Evolutionary conservation across 2,888 invertebrate species (phyloP), one percentile per base, ranked within the genome.

Genomic region (Beris morrisii): DNA sequence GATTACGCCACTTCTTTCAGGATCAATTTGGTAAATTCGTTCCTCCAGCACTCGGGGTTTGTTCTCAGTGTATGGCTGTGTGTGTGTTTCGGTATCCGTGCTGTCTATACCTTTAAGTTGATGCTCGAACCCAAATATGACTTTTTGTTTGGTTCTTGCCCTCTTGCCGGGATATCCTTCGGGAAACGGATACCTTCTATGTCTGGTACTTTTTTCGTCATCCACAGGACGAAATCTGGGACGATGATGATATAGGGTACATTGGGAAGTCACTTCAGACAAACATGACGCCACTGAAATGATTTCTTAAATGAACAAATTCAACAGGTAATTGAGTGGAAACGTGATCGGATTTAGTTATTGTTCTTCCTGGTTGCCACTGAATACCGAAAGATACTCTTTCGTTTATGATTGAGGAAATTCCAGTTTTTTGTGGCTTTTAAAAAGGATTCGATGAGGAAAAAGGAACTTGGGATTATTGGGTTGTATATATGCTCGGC

Each of bases 311-410:
- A 71, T 70, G 72, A 72, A 71, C 73, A 75, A 72, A 73, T 72
- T 71, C 71, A 72, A 73, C 74, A 75, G 76, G 76, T 79, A 79
- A 79, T 79, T 78, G 78, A 77, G 75, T 77, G 77, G 76, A 79
- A 78, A 78, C 75, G 76, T 77, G 74, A 74, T 74, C 76, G 73
- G 76, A 78, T 77, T 79, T 78, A 74, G 74, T 75, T 74, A 76
- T 77, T 75, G 63, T 65, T 67, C 57, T 28, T 69, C 63, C 38
- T 46, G 46, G 2, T 46, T 46, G 46, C 11, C n/a, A 3, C 46
- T 15, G 15, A 46, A 46, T 46, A 46, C 46, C 46, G 22, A 22
- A 22, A 22, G 22, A 22, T 22, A 22, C 22, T 22, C 22, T 22
- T 46, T 15, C 15, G 46, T 5, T 13, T 46, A 13, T 46, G 46